Percentiles rank a stretch among this genome's conserved stretches.
phyloP scores from a whole-genome alignment of 1,140 invertebrate species.

The Platorchestia sp. region DNA sequence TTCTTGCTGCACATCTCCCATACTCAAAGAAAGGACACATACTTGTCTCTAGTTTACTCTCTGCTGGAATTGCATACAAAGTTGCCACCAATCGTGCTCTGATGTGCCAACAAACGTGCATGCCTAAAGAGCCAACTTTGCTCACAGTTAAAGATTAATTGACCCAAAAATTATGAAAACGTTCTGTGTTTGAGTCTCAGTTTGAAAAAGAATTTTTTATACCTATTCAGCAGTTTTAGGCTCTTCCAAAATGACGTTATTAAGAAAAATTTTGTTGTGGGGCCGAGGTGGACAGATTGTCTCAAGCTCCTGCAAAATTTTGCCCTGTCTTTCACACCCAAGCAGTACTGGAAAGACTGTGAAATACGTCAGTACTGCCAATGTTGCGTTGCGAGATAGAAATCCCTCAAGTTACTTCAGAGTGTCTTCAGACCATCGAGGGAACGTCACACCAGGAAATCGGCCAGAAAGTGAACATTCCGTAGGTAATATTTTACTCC shows the following conservation, averaged over 20 bases:
- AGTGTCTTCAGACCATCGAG: not conserved
- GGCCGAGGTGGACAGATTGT: not conserved
- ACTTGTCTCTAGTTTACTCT: constrained; percentile 71
- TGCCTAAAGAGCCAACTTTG: constrained; percentile 70
- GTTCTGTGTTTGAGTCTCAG: not conserved
- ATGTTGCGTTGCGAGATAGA: not conserved
- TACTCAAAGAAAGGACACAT: constrained; percentile 71
- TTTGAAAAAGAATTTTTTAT: not conserved
- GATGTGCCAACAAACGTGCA: constrained; percentile 73
- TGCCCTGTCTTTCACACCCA: not conserved
- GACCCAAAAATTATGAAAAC: not conserved
- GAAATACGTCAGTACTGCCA: not conserved
- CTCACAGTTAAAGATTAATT: not conserved
- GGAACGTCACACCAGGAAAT: constrained; percentile 31
- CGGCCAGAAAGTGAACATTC: not conserved
- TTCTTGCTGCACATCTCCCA: constrained; percentile 70
- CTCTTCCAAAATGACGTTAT: not conserved
- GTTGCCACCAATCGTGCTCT: constrained; percentile 71
- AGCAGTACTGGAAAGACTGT: not conserved
- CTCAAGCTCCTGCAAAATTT: not conserved
- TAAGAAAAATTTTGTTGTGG: not conserved
- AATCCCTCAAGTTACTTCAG: not conserved
- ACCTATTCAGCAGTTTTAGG: not conserved
- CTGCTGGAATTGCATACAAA: constrained; percentile 70
- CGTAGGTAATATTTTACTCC: not conserved